phyloP scores from a whole-genome alignment of 2,113 vertebrate species.

The Microcebus lehilahytsara region DNA sequence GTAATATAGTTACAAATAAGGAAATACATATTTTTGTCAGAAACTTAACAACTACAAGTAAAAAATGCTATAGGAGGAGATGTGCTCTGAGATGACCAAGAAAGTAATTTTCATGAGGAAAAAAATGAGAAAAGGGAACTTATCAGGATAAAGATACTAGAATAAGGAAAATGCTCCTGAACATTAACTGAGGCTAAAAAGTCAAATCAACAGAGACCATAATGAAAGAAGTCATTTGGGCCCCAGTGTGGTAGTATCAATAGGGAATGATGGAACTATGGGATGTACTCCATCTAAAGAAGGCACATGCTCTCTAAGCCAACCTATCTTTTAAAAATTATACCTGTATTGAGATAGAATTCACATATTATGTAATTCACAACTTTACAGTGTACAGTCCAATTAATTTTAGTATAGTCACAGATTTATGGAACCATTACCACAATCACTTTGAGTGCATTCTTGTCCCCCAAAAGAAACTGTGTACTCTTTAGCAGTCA shows the following conservation, averaged over 20 bases:
- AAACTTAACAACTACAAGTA: not conserved
- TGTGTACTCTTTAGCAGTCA: not conserved
- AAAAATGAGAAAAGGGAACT: not conserved
- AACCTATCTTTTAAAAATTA: not conserved
- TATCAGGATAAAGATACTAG: not conserved
- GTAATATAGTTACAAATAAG: not conserved
- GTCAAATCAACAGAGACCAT: not conserved
- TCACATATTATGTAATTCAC: not conserved
- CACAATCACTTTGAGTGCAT: not conserved
- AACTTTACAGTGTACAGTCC: not conserved
- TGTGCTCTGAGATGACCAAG: not conserved
- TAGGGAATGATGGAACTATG: not conserved
- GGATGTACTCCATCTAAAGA: not conserved
- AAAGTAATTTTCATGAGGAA: conserved; percentile 24
- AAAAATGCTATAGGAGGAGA: not conserved
- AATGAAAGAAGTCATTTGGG: not conserved
- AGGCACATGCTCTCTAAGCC: too few species aligned
- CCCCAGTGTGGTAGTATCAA: not conserved
- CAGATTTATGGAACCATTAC: not conserved
- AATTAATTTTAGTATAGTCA: not conserved
- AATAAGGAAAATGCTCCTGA: not conserved
- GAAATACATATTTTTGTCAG: not conserved
- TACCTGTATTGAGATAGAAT: not conserved
- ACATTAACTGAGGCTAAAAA: not conserved
- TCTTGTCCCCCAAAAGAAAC: not conserved